Percentiles rank a stretch among this genome's conserved stretches.
phyloP scores from a whole-genome alignment of 1,140 invertebrate genomes.

The Caenorhabditis tropicalis region DNA sequence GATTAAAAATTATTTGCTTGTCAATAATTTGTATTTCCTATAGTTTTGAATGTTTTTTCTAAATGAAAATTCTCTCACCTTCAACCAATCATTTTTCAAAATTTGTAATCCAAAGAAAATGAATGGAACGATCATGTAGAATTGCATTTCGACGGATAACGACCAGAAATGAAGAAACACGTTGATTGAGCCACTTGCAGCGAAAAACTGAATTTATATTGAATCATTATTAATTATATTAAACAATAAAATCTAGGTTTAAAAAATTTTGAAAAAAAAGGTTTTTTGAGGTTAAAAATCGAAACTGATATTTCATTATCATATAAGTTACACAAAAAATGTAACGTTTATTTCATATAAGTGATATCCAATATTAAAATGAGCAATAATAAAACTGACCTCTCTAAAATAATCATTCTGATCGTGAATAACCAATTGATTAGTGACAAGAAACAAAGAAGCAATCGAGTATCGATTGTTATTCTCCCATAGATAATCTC shows the following conservation, averaged over 20 bases:
- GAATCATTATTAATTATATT: background rate
- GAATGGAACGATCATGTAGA: background rate
- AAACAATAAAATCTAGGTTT: too few species aligned
- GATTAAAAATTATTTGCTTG: too few species aligned
- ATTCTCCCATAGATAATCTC: background rate
- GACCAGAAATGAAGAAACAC: conserved; percentile 9
- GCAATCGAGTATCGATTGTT: background rate
- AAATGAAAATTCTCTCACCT: background rate
- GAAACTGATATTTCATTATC: too few species aligned
- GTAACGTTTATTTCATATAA: too few species aligned
- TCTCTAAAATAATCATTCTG: too few species aligned
- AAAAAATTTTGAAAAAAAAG: too few species aligned
- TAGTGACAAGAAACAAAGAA: background rate
- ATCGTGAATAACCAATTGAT: background rate
- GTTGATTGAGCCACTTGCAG: background rate
- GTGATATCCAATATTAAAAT: too few species aligned
- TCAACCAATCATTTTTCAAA: background rate
- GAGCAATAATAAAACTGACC: too few species aligned
- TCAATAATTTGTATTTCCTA: too few species aligned
- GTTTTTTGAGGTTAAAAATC: too few species aligned
- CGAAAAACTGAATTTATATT: conserved; percentile 1
- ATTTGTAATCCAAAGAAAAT: background rate
- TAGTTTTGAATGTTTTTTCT: too few species aligned
- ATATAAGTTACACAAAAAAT: too few species aligned
- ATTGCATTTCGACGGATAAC: background rate